Conservation (phyloP, 1,140 invertebrate genomes). For the Neodiprion fabricii region DNA sequence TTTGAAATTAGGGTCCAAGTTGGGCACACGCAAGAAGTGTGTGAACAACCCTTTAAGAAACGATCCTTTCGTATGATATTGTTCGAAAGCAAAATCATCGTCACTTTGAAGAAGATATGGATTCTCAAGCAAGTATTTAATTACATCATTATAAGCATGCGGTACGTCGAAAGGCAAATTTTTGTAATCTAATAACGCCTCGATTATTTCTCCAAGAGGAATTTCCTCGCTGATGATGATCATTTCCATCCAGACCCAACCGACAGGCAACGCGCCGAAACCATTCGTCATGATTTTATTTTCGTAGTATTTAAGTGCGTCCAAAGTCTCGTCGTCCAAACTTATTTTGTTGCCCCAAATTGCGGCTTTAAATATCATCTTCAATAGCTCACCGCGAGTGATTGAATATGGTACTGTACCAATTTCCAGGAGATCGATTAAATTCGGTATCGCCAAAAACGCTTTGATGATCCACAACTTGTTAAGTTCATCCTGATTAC, state of each 20-base stretch:
- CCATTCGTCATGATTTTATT: conserved; percentile 19
- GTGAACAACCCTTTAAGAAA: conserved; percentile 26
- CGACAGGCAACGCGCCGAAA: conserved; percentile 21
- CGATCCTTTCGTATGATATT: conserved; percentile 26
- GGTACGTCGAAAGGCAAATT: conserved; percentile 28
- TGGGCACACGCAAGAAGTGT: conserved; percentile 13
- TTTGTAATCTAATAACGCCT: conserved; percentile 28
- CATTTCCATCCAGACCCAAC: conserved; percentile 28
- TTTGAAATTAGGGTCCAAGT: conserved; percentile 3
- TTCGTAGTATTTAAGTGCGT: conserved; percentile 27
- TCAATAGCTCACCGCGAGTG: conserved; percentile 23
- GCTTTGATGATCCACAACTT: conserved; percentile 19
- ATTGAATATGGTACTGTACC: conserved; percentile 16
- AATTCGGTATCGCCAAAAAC: conserved; percentile 18
- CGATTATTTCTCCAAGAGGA: conserved; percentile 35
- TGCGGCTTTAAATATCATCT: conserved; percentile 20
- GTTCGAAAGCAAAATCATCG: conserved; percentile 30
- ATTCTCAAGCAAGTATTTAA: conserved; percentile 30
- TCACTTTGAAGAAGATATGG: conserved; percentile 25
- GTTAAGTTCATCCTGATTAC: conserved; percentile 8
- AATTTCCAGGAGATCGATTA: conserved; percentile 26
- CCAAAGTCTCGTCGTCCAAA: conserved; percentile 7
- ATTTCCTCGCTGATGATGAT: conserved; percentile 21
- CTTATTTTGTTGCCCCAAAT: not conserved
- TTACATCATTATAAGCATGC: conserved; percentile 33